These are phyloP conservation scores for Microcebus tavaratra DNA, from an alignment of 2,113 vertebrate genomes.

Conservation along the genomic window DNA sequence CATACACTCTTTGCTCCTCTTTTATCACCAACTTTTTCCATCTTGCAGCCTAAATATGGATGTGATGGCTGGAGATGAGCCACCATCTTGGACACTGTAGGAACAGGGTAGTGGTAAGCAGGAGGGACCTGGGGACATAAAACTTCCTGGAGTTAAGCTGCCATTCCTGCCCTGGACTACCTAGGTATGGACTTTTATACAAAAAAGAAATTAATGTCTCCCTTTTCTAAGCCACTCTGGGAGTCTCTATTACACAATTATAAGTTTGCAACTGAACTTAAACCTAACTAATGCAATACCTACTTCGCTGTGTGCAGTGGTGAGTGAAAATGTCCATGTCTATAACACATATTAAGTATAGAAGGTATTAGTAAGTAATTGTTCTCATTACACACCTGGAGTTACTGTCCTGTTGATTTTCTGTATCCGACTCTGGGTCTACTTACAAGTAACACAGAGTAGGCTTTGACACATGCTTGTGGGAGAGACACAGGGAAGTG, in stretches of 20 bases:
- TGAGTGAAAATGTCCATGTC: background rate
- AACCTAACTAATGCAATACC: background rate
- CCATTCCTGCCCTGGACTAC: background rate
- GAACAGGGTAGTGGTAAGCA: background rate
- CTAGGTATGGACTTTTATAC: background rate
- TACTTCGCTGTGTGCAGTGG: background rate
- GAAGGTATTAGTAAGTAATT: background rate
- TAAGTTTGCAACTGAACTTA: background rate
- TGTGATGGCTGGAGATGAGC: background rate
- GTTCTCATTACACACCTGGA: background rate
- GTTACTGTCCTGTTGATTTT: background rate
- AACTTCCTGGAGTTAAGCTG: background rate
- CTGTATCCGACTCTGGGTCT: background rate
- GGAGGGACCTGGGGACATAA: background rate
- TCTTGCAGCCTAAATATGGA: background rate
- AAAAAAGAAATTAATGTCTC: background rate
- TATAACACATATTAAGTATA: background rate
- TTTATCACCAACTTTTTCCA: background rate
- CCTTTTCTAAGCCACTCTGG: background rate
- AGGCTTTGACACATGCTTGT: background rate
- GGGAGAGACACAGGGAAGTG: too few species aligned
- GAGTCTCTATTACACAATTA: background rate
- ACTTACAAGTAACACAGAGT: background rate
- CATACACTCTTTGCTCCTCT: background rate
- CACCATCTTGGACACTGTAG: background rate